phyloP scores from a whole-genome alignment of 2,888 invertebrate species.

The Lasioglossum zephyrum region DNA sequence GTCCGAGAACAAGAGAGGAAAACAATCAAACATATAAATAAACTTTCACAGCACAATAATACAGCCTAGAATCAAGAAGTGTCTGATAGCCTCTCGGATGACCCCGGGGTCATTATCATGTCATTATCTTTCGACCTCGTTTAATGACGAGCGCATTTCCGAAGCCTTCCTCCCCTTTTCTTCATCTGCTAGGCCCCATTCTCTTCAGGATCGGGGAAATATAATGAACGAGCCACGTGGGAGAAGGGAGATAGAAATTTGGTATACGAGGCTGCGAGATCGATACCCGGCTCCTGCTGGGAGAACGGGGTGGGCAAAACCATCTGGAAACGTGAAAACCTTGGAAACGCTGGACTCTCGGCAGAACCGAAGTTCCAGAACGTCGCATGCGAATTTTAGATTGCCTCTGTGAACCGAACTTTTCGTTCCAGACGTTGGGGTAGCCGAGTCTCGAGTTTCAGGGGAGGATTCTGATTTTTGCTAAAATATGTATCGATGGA shows the following conservation, averaged over 20 bases:
- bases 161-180: conserved; percentile 25
- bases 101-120: conserved; percentile 68
- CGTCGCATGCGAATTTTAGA: neutral
- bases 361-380: neutral
- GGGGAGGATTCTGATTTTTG: too few species aligned
- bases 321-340: conserved; percentile 46
- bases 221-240: conserved; percentile 54
- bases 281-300: conserved; percentile 58
- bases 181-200: neutral
- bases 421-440: neutral
- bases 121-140: conserved; percentile 69
- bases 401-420: neutral
- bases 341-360: conserved; percentile 18
- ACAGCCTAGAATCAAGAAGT: neutral
- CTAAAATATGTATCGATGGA: too few species aligned
- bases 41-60: neutral
- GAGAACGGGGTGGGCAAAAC: conserved; percentile 26
- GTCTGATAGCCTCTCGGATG: conserved; percentile 71
- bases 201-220: conserved; percentile 9
- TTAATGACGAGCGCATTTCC: conserved; percentile 40
- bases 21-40: conserved; percentile 20
- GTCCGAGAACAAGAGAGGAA: neutral
- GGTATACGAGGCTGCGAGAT: conserved; percentile 55
- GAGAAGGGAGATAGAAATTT: conserved; percentile 40
- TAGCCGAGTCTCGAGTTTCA: too few species aligned